Evolutionary conservation across 2,113 vertebrate genomes (phyloP).

Genomic region (Oryctolagus cuniculus): DNA sequence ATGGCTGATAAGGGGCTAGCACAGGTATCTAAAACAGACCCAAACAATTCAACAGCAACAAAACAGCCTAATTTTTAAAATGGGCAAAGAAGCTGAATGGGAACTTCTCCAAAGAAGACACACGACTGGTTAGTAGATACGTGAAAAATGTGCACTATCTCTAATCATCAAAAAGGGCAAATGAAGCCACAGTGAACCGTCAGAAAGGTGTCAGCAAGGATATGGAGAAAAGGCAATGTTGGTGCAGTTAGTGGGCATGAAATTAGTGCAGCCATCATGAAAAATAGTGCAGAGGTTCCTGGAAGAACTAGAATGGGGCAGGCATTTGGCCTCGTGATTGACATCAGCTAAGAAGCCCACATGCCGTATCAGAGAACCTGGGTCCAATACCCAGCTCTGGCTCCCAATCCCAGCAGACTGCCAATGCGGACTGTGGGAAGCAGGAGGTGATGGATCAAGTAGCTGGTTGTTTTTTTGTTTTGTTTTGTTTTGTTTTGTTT

Average conservation of each 20-base stretch:
- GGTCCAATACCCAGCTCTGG: no score
- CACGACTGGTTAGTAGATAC: neutral
- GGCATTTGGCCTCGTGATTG: no score
- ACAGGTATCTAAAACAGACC: neutral
- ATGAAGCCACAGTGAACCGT: neutral
- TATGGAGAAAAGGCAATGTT: neutral
- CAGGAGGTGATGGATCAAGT: no score
- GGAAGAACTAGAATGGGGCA: neutral
- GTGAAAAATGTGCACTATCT: neutral
- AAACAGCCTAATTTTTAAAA: neutral
- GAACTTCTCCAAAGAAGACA: conserved; percentile 1
- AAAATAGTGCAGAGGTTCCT: neutral
- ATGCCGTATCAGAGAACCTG: no score
- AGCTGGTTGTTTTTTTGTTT: no score
- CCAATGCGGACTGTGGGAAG: no score
- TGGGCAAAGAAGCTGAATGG: neutral
- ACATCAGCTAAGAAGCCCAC: no score
- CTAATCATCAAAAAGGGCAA: neutral
- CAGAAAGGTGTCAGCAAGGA: neutral
- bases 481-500: no score
- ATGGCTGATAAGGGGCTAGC: neutral
- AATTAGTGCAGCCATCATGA: neutral
- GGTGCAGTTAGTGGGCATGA: neutral
- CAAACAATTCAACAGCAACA: neutral
- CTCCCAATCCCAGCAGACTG: no score